A percentile compares a stretch with the other conserved stretches of the same genome.
Conservation (phyloP, 2,797 vertebrate genomes). For the Caiman crocodilus region DNA sequence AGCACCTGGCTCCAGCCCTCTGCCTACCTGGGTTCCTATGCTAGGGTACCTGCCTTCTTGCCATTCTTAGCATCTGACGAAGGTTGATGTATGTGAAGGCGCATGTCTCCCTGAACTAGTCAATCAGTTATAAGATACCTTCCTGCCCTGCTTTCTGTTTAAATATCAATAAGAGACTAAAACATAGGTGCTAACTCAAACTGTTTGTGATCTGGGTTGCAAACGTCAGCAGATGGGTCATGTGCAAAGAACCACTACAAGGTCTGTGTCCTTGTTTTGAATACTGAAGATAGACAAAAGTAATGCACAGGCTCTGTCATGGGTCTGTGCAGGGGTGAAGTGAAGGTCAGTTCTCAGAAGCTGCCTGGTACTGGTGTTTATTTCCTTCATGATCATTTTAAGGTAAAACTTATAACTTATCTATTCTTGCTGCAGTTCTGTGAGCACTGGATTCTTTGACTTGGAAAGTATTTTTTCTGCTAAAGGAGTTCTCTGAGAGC, state of each 20-base stretch:
- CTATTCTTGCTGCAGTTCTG: not conserved
- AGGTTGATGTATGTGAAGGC: too few relatives aligned
- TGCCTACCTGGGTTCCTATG: too few relatives aligned
- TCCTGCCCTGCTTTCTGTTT: not conserved
- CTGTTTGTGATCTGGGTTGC: fast-evolving
- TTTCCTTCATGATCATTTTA: not conserved
- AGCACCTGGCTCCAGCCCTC: too few relatives aligned
- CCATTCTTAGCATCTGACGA: too few relatives aligned
- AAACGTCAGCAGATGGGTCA: not conserved
- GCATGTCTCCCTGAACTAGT: too few relatives aligned
- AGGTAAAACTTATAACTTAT: not conserved
- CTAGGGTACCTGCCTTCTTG: too few relatives aligned
- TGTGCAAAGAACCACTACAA: not conserved
- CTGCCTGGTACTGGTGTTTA: not conserved
- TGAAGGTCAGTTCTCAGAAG: not conserved
- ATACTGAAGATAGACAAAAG: not conserved
- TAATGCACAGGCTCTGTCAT: fast-evolving
- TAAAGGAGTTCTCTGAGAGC: too few relatives aligned
- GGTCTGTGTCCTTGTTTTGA: not conserved
- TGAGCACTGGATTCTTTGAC: constrained; percentile 3
- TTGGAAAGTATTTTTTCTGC: not conserved
- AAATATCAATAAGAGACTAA: not conserved
- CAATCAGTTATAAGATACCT: too few relatives aligned
- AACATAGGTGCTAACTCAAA: not conserved
- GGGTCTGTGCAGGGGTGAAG: not conserved